Percentiles rank a stretch among this genome's conserved stretches.
Evolutionary conservation across 2,797 vertebrate genomes (phyloP).

Genomic region (Ficedula albicollis): DNA sequence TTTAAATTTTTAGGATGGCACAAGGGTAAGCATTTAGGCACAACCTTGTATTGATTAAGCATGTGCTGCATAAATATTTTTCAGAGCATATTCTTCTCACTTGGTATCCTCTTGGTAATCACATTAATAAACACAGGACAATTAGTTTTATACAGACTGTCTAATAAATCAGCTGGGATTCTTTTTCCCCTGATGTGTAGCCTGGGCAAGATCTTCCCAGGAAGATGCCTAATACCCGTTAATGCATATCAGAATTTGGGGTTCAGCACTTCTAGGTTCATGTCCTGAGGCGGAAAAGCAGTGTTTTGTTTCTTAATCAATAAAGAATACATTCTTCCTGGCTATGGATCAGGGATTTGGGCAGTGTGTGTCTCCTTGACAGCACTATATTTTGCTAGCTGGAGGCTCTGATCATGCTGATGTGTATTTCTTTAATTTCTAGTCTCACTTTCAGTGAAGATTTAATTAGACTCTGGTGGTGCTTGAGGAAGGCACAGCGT

Average conservation of each 20-base stretch:
- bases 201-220: neutral
- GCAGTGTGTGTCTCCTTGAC: neutral
- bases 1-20: neutral
- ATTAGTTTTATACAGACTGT: neutral
- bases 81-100: neutral
- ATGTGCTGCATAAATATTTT: neutral
- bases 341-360: neutral
- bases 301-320: neutral
- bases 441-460: slow-evolving; percentile 12
- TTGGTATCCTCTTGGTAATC: neutral
- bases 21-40: neutral
- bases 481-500: neutral
- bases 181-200: neutral
- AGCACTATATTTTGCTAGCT: neutral
- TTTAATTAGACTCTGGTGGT: neutral
- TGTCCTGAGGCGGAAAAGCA: neutral
- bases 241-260: neutral
- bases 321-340: neutral
- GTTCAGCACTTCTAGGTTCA: neutral
- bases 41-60: neutral
- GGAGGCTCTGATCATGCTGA: neutral
- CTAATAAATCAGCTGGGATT: neutral
- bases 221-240: neutral
- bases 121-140: neutral
- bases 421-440: slow-evolving; percentile 13